Percentiles rank a stretch among this genome's conserved stretches.
Evolutionary conservation across 2,797 vertebrate genomes (phyloP).

Genomic region (Vireo griseus): DNA sequence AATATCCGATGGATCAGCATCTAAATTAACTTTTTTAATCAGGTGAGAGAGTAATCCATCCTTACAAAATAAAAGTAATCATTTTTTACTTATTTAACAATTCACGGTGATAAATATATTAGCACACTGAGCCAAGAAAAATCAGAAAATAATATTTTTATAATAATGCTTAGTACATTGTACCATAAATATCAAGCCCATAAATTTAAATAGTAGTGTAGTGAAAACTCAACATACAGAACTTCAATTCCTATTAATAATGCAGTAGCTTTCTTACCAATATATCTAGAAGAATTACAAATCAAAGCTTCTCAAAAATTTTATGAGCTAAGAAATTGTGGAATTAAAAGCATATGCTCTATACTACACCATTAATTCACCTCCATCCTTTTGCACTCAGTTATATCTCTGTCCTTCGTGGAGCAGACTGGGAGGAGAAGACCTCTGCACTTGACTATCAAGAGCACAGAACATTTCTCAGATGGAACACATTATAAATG

Average conservation of each 20-base stretch:
- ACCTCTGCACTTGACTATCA: not conserved
- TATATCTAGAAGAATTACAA: not conserved
- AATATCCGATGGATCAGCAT: not conserved
- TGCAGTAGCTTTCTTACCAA: not conserved
- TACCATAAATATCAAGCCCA: not conserved
- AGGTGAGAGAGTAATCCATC: not conserved
- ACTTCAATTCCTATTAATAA: not conserved
- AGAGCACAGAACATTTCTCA: not conserved
- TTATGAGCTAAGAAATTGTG: not conserved
- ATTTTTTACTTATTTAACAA: not conserved
- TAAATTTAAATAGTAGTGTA: not conserved
- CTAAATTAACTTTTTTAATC: not conserved
- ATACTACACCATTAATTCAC: not conserved
- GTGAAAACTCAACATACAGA: not conserved
- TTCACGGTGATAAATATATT: not conserved
- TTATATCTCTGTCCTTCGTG: not conserved
- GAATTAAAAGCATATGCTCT: not conserved
- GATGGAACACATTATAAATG: not conserved
- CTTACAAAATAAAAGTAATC: not conserved
- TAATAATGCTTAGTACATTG: not conserved
- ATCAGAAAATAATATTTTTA: not conserved
- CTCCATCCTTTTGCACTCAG: not conserved
- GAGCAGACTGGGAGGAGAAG: not conserved
- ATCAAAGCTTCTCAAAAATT: not conserved
- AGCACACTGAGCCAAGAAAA: not conserved